Evolutionary conservation across 1,140 invertebrate species (phyloP), one percentile per base, ranked within the genome.

Genomic region (Drosophila neocordata): DNA sequence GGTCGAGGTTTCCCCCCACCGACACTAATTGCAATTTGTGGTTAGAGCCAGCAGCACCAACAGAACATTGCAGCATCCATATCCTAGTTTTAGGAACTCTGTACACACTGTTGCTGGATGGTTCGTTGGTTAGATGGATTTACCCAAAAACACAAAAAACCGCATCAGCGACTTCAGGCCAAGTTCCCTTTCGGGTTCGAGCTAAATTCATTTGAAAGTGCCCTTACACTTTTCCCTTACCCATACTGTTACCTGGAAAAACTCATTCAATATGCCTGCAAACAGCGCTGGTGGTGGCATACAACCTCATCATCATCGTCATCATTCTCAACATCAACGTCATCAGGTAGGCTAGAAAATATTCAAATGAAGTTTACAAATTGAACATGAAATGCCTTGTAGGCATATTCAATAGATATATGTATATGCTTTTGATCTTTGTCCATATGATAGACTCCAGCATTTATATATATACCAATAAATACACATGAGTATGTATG

Each of bases 1-100:
- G 22, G 22, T 55, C 34, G 64, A 44, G 64, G 15, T 20, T 9
- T n/a, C 24, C 27, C 27, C 27, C 27, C 48, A 35, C 59, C 38
- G 73, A 69, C 59, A 59, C 73, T 76, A 76, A 76, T 76, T 75
- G 73, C 73, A 76, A 75, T 75, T 75, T 76, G 72, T 76, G 73
- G 73, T 76, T 67, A 31, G 27, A 66, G 7, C 9, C 58, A 73
- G 27, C 27, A 31, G 27, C 27, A 31, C 4, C 4, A 31, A 6
- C 27, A 55, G 12, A 55, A 55, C 24, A 55, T 13, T 56, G 27
- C 53, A 56, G 22, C 41, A 44, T 15, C 41, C 41, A 15, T n/a
- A n/a, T 15, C 7, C 41, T 48, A 48, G 41, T 48, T 11, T 31
- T 48, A 20, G 8, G 8, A 20, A 48, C 41, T 20, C 15, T 20